phyloP scores from a whole-genome alignment of 2,113 vertebrate genomes.

The Aepyceros melampus region DNA sequence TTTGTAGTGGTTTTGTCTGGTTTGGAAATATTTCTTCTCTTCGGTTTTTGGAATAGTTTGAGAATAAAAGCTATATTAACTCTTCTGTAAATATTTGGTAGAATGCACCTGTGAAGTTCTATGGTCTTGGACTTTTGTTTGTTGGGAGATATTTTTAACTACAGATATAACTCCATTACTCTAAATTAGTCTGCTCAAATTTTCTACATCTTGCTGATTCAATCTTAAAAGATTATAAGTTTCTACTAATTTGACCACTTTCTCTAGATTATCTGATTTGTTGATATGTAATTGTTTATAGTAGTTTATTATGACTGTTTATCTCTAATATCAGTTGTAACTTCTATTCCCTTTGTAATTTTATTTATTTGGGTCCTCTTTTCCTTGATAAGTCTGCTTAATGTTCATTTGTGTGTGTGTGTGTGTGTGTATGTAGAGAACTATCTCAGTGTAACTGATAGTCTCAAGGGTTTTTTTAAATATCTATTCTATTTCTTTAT shows the following conservation, averaged over 20 bases:
- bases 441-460: not conserved
- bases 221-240: not conserved
- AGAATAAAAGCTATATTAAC: not conserved
- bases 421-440: no score
- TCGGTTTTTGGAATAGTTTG: not conserved
- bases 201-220: not conserved
- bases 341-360: not conserved
- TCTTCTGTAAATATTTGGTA: not conserved
- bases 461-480: not conserved
- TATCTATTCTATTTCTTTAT: not conserved
- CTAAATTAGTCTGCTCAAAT: not conserved
- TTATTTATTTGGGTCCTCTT: not conserved
- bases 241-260: not conserved
- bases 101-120: not conserved
- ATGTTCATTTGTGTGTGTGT: no score
- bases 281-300: not conserved
- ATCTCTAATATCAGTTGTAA: not conserved
- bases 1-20: not conserved
- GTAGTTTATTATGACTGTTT: not conserved
- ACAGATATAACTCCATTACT: not conserved
- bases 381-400: not conserved
- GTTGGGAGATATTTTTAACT: not conserved
- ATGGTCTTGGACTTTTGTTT: not conserved
- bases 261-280: not conserved
- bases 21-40: not conserved